Evolutionary conservation across 2,888 invertebrate species (phyloP).

Genomic region (Torymus texanus): DNA sequence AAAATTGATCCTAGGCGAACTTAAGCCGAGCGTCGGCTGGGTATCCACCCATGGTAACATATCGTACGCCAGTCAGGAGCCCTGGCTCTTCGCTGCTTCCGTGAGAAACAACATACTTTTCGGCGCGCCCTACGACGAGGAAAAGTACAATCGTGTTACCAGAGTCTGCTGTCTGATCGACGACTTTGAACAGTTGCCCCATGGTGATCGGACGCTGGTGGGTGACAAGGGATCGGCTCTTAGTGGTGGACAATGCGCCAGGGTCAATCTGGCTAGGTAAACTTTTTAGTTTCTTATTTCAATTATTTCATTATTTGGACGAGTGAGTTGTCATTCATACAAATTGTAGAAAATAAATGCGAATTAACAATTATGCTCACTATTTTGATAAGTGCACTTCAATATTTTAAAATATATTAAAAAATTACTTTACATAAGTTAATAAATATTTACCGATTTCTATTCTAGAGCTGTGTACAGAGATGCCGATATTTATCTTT

Average conservation of each 20-base stretch:
- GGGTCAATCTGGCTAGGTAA: conserved; percentile 83
- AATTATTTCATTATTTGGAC: no score
- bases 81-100: conserved; percentile 88
- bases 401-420: neutral
- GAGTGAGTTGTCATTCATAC: no score
- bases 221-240: conserved; percentile 87
- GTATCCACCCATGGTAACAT: conserved; percentile 80
- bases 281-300: no score
- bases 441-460: conserved; percentile 5
- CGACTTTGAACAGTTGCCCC: conserved; percentile 83
- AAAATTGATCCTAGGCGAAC: conserved; percentile 84
- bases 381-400: no score
- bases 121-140: conserved; percentile 81
- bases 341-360: no score
- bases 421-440: neutral
- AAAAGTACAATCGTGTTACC: conserved; percentile 78
- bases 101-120: conserved; percentile 91
- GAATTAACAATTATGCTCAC: no score
- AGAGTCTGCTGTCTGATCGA: conserved; percentile 80
- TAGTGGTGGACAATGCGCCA: conserved; percentile 88
- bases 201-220: conserved; percentile 85
- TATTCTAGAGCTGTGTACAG: conserved; percentile 82
- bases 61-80: conserved; percentile 89
- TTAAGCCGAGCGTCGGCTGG: conserved; percentile 80
- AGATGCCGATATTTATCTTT: conserved; percentile 84